A percentile compares a stretch with the other conserved stretches of the same genome.
These are phyloP conservation scores for Tipula unca DNA, from an alignment of 2,888 invertebrate species.

Conservation along the genomic window DNA sequence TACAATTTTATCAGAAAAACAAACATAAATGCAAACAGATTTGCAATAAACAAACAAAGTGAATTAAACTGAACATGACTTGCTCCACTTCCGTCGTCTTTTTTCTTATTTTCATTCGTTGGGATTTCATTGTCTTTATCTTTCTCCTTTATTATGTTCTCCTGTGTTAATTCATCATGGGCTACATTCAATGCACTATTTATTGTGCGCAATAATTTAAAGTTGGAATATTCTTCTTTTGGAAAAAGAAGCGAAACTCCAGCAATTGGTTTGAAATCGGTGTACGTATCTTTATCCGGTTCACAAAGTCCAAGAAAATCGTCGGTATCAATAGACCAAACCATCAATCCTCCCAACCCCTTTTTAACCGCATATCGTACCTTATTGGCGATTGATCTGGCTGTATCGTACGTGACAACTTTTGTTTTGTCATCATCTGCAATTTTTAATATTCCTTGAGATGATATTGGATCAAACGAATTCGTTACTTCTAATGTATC, in stretches of 20 bases:
- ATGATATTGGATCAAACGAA: conserved; percentile 58
- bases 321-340: conserved; percentile 85
- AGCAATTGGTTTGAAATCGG: conserved; percentile 40
- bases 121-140: conserved; percentile 43
- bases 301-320: conserved; percentile 68
- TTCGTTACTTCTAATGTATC: conserved; percentile 54
- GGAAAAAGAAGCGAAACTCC: conserved; percentile 31
- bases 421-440: conserved; percentile 52
- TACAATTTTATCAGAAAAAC: neutral
- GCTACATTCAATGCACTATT: conserved; percentile 55
- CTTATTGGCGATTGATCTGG: conserved; percentile 64
- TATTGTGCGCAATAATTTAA: conserved; percentile 62
- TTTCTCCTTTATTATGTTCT: conserved; percentile 45
- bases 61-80: neutral
- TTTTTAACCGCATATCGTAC: conserved; percentile 56
- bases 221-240: conserved; percentile 45
- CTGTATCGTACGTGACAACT: conserved; percentile 70
- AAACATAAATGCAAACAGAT: neutral
- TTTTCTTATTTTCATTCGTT: conserved; percentile 22
- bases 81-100: neutral
- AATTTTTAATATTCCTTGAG: conserved; percentile 42
- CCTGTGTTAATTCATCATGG: conserved; percentile 44
- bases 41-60: neutral
- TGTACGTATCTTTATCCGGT: conserved; percentile 43
- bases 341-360: conserved; percentile 70